A percentile compares a stretch with the other conserved stretches of the same genome.
These are phyloP conservation scores for Cuculus canorus DNA, from an alignment of 2,797 vertebrate genomes.

Conservation along the genomic window DNA sequence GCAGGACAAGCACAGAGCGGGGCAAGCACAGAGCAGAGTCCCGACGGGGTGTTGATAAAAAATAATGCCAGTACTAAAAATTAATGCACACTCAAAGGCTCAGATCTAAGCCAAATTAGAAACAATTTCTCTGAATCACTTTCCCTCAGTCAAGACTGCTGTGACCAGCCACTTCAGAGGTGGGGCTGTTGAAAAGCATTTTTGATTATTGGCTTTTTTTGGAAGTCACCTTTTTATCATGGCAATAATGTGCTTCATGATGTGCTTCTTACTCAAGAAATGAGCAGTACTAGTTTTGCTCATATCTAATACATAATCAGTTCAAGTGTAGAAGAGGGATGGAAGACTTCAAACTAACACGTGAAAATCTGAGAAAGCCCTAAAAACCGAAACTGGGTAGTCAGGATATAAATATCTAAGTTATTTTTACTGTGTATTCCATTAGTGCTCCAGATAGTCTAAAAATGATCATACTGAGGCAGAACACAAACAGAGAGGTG, in stretches of 20 bases:
- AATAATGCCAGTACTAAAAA: neutral
- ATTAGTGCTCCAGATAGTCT: constrained; percentile 2
- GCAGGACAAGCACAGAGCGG: neutral
- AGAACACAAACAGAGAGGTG: neutral
- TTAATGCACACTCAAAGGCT: neutral
- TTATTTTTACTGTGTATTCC: constrained; percentile 12
- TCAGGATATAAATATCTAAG: constrained; percentile 11
- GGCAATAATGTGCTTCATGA: neutral
- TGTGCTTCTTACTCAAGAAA: neutral
- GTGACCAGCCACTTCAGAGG: neutral
- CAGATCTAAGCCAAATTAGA: constrained; percentile 9
- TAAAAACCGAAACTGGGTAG: constrained; percentile 24
- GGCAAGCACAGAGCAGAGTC: neutral
- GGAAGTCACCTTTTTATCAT: neutral
- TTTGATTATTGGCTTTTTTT: neutral
- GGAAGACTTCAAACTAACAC: neutral
- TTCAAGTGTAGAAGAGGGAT: neutral
- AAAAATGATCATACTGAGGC: neutral
- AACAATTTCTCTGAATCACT: neutral
- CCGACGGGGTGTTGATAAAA: constrained; percentile 8
- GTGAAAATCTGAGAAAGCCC: constrained; percentile 1
- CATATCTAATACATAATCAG: neutral
- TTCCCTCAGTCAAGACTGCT: neutral
- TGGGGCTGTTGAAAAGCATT: neutral
- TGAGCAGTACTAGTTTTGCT: neutral